Evolutionary conservation across 2,888 invertebrate genomes (phyloP).

Genomic region (Chouioia cunea): DNA sequence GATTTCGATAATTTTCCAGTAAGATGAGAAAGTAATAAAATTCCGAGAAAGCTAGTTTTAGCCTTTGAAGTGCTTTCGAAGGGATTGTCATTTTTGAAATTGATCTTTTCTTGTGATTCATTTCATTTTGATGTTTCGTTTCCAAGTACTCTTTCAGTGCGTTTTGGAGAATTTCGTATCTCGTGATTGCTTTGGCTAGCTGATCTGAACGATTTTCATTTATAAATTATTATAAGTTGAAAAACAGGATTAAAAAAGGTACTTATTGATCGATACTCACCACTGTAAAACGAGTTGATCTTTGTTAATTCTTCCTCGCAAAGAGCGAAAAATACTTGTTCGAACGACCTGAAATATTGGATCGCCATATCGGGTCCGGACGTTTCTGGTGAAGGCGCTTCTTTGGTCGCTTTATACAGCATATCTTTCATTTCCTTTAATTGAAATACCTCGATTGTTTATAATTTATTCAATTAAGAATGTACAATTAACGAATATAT

Average conservation of each 20-base stretch:
- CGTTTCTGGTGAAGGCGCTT: slow-evolving; percentile 90
- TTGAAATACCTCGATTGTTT: no score
- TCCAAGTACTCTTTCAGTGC: slow-evolving; percentile 77
- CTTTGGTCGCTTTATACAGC: slow-evolving; percentile 91
- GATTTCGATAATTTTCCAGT: slow-evolving; percentile 97
- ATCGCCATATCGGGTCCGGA: slow-evolving; percentile 89
- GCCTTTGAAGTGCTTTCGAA: slow-evolving; percentile 72
- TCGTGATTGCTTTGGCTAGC: slow-evolving; percentile 95
- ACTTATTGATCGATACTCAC: no score
- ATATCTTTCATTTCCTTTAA: slow-evolving; percentile 94
- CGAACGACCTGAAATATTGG: slow-evolving; percentile 92
- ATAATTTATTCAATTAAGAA: not conserved
- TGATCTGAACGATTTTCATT: slow-evolving; percentile 78
- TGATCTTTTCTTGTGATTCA: slow-evolving; percentile 47
- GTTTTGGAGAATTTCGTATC: slow-evolving; percentile 91
- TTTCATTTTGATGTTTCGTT: slow-evolving; percentile 28
- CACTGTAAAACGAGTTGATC: slow-evolving; percentile 79
- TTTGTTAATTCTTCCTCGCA: slow-evolving; percentile 96
- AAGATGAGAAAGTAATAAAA: slow-evolving; percentile 97
- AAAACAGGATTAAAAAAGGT: slow-evolving; percentile 92
- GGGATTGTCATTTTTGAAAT: slow-evolving; percentile 61
- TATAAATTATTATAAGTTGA: not conserved
- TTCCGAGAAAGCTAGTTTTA: slow-evolving; percentile 94
- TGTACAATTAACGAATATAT: slow-evolving; percentile 16
- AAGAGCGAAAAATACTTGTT: slow-evolving; percentile 95